Conservation (phyloP, 2,113 vertebrate genomes). For the Amblyopsis rosae region DNA sequence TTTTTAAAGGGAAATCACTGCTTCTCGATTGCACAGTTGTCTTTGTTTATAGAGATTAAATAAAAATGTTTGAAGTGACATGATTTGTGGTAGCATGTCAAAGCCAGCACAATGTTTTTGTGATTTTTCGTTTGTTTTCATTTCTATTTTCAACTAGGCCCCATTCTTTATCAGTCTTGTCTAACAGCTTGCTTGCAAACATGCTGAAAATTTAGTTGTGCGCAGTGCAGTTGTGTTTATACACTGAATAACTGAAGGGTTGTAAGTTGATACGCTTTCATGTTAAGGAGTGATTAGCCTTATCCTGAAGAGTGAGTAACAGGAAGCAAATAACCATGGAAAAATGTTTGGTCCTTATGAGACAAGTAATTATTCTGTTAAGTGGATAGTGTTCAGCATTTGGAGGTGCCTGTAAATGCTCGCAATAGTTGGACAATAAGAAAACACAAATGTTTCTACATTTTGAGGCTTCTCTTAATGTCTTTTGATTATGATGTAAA, state of each 20-base stretch:
- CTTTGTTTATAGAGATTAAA: conserved; percentile 15
- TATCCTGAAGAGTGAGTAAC: conserved; percentile 70
- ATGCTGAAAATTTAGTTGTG: too few relatives aligned
- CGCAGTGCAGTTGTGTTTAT: too few relatives aligned
- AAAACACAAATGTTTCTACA: background rate
- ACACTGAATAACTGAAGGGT: background rate
- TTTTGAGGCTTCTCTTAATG: background rate
- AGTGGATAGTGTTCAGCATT: conserved; percentile 47
- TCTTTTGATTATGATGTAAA: background rate
- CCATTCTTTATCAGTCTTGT: background rate
- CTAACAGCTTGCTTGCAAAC: too few relatives aligned
- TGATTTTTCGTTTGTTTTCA: background rate
- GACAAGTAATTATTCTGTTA: conserved; percentile 62
- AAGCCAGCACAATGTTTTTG: background rate
- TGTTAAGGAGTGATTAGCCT: conserved; percentile 5
- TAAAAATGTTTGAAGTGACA: conserved; percentile 23
- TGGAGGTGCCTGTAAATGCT: conserved; percentile 37
- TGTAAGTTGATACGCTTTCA: conserved; percentile 5
- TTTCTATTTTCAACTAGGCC: background rate
- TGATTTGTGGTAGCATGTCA: conserved; percentile 3
- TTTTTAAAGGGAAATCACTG: conserved; percentile 40
- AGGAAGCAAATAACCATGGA: conserved; percentile 75
- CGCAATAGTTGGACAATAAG: conserved; percentile 45
- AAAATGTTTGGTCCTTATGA: conserved; percentile 55
- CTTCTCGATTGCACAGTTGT: conserved; percentile 37